Evolutionary conservation across 2,888 invertebrate species (phyloP).

Genomic region (Laspeyria flexula): DNA sequence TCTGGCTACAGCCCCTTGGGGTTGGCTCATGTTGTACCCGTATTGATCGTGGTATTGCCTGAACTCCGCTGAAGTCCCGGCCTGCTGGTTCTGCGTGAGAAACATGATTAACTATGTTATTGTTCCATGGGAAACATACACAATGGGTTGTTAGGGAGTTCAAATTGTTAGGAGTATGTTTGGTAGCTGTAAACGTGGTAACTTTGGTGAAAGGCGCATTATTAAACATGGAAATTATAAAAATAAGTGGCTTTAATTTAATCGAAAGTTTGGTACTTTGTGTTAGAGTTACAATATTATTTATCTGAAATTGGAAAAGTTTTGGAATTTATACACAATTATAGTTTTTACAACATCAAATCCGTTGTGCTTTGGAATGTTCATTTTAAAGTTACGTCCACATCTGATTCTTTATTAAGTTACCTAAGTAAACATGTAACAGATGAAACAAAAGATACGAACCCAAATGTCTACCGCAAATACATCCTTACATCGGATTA

Average conservation of each 20-base stretch:
- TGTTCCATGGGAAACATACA: constrained; percentile 60
- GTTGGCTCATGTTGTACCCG: constrained; percentile 78
- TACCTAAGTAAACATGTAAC: background rate
- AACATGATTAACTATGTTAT: constrained; percentile 48
- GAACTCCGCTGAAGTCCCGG: constrained; percentile 80
- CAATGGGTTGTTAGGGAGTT: constrained; percentile 62
- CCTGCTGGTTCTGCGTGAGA: constrained; percentile 80
- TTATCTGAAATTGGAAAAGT: too few species aligned
- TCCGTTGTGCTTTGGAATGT: too few species aligned
- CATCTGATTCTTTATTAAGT: too few species aligned
- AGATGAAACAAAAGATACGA: background rate
- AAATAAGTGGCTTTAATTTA: constrained; percentile 21
- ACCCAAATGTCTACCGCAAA: background rate
- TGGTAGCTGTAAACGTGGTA: constrained; percentile 53
- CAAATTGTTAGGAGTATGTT: constrained; percentile 50
- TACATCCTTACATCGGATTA: background rate
- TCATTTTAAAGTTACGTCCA: too few species aligned
- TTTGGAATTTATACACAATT: too few species aligned
- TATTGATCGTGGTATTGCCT: constrained; percentile 85
- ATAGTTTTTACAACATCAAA: too few species aligned
- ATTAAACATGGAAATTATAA: constrained; percentile 37
- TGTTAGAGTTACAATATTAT: too few species aligned
- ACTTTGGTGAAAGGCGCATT: constrained; percentile 53
- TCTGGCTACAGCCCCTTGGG: constrained; percentile 68
- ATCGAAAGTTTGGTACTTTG: constrained; percentile 28